phyloP scores from a whole-genome alignment of 2,113 vertebrate genomes.

The Hippocampus mohnikei region DNA sequence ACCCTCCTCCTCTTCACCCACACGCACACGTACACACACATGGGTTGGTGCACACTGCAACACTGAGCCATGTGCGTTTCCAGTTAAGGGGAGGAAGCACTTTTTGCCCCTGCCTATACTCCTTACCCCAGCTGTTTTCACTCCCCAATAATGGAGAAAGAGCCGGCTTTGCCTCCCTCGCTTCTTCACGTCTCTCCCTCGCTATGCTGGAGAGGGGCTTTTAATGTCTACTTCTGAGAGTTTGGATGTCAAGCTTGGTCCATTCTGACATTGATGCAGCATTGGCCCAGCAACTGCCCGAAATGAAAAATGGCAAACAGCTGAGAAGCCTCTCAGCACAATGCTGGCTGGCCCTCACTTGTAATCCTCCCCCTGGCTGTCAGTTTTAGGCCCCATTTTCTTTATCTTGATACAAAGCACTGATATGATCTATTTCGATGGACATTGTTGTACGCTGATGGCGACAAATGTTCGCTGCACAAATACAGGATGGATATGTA shows the following conservation, averaged over 20 bases:
- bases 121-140: constrained; percentile 44
- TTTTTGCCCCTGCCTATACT: constrained; percentile 36
- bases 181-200: constrained; percentile 35
- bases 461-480: constrained; percentile 56
- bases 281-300: constrained; percentile 54
- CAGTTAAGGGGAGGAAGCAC: constrained; percentile 43
- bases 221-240: constrained; percentile 56
- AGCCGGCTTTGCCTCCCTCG: constrained; percentile 32
- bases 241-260: constrained; percentile 12
- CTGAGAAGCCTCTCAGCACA: constrained; percentile 48
- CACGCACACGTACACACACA: constrained; percentile 3
- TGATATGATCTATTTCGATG: constrained; percentile 46
- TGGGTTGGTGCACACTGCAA: constrained; percentile 18
- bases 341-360: constrained; percentile 31
- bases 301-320: constrained; percentile 61
- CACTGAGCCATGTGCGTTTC: constrained; percentile 40
- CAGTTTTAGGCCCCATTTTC: constrained; percentile 53
- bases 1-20: constrained; percentile 22
- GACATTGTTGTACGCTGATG: constrained; percentile 43
- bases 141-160: constrained; percentile 36
- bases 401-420: constrained; percentile 52
- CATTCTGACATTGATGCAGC: constrained; percentile 43
- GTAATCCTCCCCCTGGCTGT: constrained; percentile 47
- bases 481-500: constrained; percentile 63
- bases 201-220: constrained; percentile 40